Base-by-base conservation (phyloP, 2,113 vertebrate genomes). In the Struthio camelus region DNA sequence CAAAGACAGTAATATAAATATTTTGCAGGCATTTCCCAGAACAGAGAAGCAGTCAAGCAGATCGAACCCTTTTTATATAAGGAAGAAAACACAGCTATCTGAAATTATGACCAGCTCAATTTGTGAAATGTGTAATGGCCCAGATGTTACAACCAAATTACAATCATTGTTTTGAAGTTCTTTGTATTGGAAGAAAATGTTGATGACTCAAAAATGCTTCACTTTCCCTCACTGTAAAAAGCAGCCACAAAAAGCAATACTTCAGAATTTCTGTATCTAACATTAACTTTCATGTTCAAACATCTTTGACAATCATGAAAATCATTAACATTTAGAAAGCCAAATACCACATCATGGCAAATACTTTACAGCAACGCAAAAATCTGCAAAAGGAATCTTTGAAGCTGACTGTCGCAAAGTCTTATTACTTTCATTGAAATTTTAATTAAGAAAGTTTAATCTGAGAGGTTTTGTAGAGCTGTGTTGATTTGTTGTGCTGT, bases 311-410 rank as follows among this genome's bases (percentile, higher is more conserved):
- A 88, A 61, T 77, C 53, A 85, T 56, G 72, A 85, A 93, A 93
- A 93, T 76, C 62, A 92, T 90, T 93, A 95, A 40, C n/a, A 94
- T 89, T 96, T 83, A 94, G 82, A 93, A 96, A 96, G 67, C 38
- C 40, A 72, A 69, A 75, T 78, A 51, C 44, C 40, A 32, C 67
- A 34, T 84, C 62, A 82, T 89, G 64, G 65, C 51, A 96, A 90
- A 96, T 93, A 87, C 5, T 2, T 89, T 75, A 80, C n/a, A 77
- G 38, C 17, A 85, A 67, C 82, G 69, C 72, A 93, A 10, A n/a
- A 96, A 93, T 96, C 54, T 54, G 46, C 48, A 92, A 42, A 67
- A 96, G 34, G 59, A 92, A 86, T 17, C 23, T 90, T 67, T 84
- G 72, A 82, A 91, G 53, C 58, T 92, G 86, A 93, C 73, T 87